phyloP scores from a whole-genome alignment of 2,888 invertebrate genomes.

The Drosophila parthenogenetica region DNA sequence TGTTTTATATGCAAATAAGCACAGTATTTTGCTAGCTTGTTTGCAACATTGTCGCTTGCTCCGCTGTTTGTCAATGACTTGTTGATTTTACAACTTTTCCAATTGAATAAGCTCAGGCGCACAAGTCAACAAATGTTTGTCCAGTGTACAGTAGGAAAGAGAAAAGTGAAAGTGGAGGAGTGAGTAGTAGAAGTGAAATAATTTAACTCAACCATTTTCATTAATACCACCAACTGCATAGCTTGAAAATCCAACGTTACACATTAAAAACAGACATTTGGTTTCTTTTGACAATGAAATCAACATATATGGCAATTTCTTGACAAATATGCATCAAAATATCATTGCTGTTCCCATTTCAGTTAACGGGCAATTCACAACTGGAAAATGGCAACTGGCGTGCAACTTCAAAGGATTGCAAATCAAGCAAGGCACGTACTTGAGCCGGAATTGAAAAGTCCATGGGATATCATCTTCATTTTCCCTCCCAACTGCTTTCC shows the following conservation, averaged over 20 bases:
- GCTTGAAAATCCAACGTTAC: slow-evolving; percentile 25
- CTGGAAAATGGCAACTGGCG: slow-evolving; percentile 25
- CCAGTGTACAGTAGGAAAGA: slow-evolving; percentile 17
- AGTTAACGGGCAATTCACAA: neutral
- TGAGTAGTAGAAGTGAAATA: slow-evolving; percentile 6
- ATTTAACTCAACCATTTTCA: slow-evolving; percentile 48
- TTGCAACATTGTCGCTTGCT: slow-evolving; percentile 49
- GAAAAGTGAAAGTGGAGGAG: neutral
- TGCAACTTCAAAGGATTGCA: slow-evolving; percentile 63
- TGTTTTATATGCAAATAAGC: slow-evolving; percentile 67
- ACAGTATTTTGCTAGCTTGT: slow-evolving; percentile 56
- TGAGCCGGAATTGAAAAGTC: slow-evolving; percentile 68
- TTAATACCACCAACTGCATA: slow-evolving; percentile 55
- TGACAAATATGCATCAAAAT: slow-evolving; percentile 58
- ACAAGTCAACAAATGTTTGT: slow-evolving; percentile 49
- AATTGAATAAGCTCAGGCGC: slow-evolving; percentile 60
- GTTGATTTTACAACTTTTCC: slow-evolving; percentile 77
- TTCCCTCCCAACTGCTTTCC: neutral
- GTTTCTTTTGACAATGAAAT: slow-evolving; percentile 25
- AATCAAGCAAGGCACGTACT: slow-evolving; percentile 60
- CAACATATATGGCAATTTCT: slow-evolving; percentile 58
- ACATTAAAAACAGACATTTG: slow-evolving; percentile 9
- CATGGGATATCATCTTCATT: slow-evolving; percentile 45
- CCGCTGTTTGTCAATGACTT: slow-evolving; percentile 71
- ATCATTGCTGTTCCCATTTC: slow-evolving; percentile 15